Percentiles rank a stretch among this genome's conserved stretches.
Conservation (phyloP, 2,113 vertebrate species). For the Morone saxatilis region DNA sequence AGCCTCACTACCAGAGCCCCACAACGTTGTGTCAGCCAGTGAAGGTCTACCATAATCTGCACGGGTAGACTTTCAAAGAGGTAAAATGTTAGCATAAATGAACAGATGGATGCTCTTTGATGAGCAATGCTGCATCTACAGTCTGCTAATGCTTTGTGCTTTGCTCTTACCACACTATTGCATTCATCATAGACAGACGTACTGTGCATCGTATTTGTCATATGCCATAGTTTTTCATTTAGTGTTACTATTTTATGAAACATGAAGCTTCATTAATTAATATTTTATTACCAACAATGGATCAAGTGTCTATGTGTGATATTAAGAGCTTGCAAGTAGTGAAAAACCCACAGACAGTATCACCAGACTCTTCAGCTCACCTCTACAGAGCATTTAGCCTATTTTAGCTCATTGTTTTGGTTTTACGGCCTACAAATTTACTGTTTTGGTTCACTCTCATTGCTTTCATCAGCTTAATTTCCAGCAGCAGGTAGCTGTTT, state of each 20-base stretch:
- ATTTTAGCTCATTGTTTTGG: not conserved
- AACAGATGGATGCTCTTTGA: constrained; percentile 38
- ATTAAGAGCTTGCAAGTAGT: not conserved
- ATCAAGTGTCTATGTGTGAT: not conserved
- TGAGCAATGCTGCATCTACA: not conserved
- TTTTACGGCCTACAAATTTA: not conserved
- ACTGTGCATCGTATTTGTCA: not conserved
- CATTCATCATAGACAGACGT: not conserved
- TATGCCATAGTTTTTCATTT: not conserved
- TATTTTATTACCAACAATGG: not conserved
- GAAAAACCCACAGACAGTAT: not conserved
- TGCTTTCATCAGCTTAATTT: not conserved
- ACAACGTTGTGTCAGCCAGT: not conserved
- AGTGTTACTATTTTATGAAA: not conserved
- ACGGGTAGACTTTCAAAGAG: constrained; percentile 29
- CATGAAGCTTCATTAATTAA: not conserved
- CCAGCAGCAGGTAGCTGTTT: too few relatives aligned
- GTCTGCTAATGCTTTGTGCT: not conserved
- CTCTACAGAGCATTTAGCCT: not conserved
- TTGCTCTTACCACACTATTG: not conserved
- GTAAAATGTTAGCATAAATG: constrained; percentile 9
- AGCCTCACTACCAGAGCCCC: constrained; percentile 21
- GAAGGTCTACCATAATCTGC: constrained; percentile 18
- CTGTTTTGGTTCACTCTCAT: not conserved
- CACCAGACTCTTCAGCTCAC: not conserved